These are phyloP conservation scores for Zosterops japonicus DNA, from an alignment of 2,113 vertebrate species.

Conservation along the genomic window DNA sequence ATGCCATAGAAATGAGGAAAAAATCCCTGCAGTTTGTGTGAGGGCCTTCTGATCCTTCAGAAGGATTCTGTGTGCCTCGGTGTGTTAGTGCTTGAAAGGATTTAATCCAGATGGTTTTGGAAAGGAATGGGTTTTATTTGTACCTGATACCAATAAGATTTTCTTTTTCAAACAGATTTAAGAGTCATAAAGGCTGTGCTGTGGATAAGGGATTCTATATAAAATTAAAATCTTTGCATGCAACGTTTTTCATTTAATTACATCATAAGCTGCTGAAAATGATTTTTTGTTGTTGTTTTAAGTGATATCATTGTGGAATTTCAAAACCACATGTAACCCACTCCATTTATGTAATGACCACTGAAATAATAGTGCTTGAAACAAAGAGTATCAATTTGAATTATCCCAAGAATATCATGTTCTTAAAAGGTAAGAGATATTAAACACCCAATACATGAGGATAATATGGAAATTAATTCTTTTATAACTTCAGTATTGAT, in stretches of 20 bases:
- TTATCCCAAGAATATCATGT: background rate
- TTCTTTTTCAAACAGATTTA: conserved; percentile 30
- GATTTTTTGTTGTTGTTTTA: background rate
- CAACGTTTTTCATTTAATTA: background rate
- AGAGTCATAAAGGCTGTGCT: background rate
- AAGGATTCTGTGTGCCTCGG: background rate
- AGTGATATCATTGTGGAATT: background rate
- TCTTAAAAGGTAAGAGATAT: conserved; percentile 10
- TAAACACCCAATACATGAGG: background rate
- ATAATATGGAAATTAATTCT: background rate
- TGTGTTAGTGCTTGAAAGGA: background rate
- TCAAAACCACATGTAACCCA: background rate
- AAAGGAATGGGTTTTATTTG: background rate
- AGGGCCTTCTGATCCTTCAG: background rate
- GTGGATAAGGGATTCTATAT: background rate
- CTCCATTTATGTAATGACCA: background rate
- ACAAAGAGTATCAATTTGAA: background rate
- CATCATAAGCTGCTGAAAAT: background rate
- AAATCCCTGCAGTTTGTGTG: background rate
- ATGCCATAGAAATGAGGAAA: conserved; percentile 15
- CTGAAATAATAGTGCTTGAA: background rate
- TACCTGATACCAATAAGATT: background rate
- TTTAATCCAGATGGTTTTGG: background rate
- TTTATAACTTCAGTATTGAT: background rate
- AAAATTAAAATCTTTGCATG: background rate